Evolutionary conservation across 2,797 vertebrate species (phyloP).

Genomic region (Enteromius treurensis): DNA sequence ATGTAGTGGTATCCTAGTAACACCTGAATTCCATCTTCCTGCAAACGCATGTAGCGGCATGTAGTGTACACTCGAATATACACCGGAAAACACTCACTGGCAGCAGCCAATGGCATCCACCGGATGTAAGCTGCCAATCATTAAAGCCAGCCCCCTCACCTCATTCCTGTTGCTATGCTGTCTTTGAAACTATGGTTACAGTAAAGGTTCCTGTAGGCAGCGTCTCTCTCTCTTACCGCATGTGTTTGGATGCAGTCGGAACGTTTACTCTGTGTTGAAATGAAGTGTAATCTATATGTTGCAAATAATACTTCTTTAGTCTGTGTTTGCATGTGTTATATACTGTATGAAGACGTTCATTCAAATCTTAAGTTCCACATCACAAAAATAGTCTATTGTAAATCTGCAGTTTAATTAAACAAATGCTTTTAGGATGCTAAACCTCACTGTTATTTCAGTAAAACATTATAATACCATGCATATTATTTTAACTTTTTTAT

Average conservation of each 20-base stretch:
- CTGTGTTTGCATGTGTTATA: neutral
- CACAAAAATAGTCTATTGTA: neutral
- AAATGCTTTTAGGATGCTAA: neutral
- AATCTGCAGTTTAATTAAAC: neutral
- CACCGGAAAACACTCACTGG: slow-evolving; percentile 44
- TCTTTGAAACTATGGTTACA: slow-evolving; percentile 67
- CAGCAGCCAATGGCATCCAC: slow-evolving; percentile 56
- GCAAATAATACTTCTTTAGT: neutral
- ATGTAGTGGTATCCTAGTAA: slow-evolving; percentile 45
- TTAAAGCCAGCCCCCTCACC: slow-evolving; percentile 62
- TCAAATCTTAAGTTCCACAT: neutral
- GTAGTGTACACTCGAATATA: slow-evolving; percentile 37
- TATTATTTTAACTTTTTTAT: neutral
- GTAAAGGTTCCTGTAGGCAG: slow-evolving; percentile 63
- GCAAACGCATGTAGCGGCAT: slow-evolving; percentile 42
- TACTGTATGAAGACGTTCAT: neutral
- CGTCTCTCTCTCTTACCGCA: slow-evolving; percentile 42
- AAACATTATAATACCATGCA: neutral
- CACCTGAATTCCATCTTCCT: slow-evolving; percentile 32
- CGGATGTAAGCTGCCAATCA: slow-evolving; percentile 59
- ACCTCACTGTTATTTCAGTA: slow-evolving; percentile 1
- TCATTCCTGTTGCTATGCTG: slow-evolving; percentile 66
- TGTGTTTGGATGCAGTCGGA: slow-evolving; percentile 42
- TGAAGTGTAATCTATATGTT: neutral
- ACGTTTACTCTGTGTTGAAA: neutral